Evolutionary conservation across 2,888 invertebrate genomes (phyloP).

Genomic region (Chloroclystis v-ata): DNA sequence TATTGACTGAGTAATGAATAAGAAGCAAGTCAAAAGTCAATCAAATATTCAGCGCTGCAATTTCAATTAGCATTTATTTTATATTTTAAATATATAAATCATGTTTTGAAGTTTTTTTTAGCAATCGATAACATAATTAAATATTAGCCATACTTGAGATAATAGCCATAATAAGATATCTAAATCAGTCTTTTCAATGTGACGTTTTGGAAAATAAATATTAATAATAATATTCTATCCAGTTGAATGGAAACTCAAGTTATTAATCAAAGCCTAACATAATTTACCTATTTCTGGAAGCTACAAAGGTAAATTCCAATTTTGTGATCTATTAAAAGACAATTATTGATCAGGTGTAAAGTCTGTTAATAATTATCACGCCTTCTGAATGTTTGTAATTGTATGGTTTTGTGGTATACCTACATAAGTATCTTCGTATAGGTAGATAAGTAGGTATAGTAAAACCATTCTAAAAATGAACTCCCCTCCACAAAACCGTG

Average conservation of each 20-base stretch:
- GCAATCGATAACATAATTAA: not conserved
- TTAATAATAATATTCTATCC: not conserved
- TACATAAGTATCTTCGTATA: too few species aligned
- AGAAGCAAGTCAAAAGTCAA: conserved; percentile 52
- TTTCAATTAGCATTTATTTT: conserved; percentile 70
- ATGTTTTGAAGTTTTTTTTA: not conserved
- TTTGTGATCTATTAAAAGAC: not conserved
- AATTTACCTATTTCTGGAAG: not conserved
- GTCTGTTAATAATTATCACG: too few species aligned
- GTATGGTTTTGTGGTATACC: too few species aligned
- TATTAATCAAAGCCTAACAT: not conserved
- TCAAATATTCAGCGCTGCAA: conserved; percentile 51
- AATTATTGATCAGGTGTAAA: too few species aligned
- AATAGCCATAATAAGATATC: not conserved
- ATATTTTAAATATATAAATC: conserved; percentile 26
- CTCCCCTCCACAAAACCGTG: too few species aligned
- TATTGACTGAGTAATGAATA: conserved; percentile 71
- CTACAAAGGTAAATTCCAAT: not conserved
- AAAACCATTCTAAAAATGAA: too few species aligned
- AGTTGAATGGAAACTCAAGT: not conserved
- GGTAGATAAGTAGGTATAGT: too few species aligned
- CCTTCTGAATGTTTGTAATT: too few species aligned
- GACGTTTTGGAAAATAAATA: not conserved
- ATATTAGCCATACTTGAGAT: too few species aligned
- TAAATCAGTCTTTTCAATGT: not conserved